Percentiles rank a stretch among this genome's conserved stretches.
Conservation (phyloP, 1,140 invertebrate genomes). For the Melitaea cinxia region DNA sequence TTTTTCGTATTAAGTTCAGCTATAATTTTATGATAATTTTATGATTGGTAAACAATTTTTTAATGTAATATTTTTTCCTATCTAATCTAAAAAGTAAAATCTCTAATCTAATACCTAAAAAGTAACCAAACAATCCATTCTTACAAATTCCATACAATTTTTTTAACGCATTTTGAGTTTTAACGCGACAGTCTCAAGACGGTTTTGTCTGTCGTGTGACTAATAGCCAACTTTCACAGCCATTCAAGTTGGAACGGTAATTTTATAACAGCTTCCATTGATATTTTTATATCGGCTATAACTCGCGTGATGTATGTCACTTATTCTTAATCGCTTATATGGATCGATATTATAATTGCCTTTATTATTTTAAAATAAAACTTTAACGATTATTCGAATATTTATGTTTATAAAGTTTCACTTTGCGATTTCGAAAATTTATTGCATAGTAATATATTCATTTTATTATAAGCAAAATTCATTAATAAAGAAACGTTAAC, state of each 20-base stretch:
- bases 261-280: constrained; percentile 21
- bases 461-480: background rate
- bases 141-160: too few relatives aligned
- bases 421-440: background rate
- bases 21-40: too few relatives aligned
- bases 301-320: constrained; percentile 25
- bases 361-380: constrained; percentile 12
- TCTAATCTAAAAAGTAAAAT: too few relatives aligned
- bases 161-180: too few relatives aligned
- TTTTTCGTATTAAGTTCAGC: too few relatives aligned
- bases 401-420: background rate
- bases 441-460: background rate
- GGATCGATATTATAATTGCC: constrained; percentile 29
- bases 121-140: too few relatives aligned
- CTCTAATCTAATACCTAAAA: too few relatives aligned
- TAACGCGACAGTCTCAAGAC: too few relatives aligned
- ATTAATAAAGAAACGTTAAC: too few relatives aligned
- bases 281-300: constrained; percentile 27
- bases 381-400: background rate
- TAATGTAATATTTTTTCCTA: too few relatives aligned
- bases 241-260: background rate
- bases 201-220: background rate
- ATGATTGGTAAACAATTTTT: too few relatives aligned
- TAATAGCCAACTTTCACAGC: constrained; percentile 19
- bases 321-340: constrained; percentile 32